A percentile compares a stretch with the other conserved stretches of the same genome.
Conservation (phyloP, 2,113 vertebrate species). For the Grallaria varia region DNA sequence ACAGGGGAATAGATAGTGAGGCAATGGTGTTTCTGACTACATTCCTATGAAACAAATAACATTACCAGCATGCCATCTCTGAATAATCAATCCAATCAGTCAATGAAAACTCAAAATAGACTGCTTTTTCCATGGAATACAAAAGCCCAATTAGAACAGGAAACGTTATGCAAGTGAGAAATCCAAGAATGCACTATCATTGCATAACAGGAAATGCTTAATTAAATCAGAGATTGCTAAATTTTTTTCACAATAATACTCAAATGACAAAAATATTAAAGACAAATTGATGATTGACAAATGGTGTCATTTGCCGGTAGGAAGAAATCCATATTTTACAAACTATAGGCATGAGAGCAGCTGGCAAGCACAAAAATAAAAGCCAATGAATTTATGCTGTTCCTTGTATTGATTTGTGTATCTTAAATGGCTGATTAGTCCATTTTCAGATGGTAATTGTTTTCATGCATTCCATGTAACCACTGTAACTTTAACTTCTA, state of each 20-base stretch:
- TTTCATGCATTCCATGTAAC: constrained; percentile 18
- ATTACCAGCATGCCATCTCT: constrained; percentile 54
- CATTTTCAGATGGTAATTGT: constrained; percentile 59
- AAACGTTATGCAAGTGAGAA: constrained; percentile 78
- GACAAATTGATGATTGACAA: constrained; percentile 77
- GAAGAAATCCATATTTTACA: constrained; percentile 68
- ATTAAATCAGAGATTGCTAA: constrained; percentile 76
- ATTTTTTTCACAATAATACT: constrained; percentile 77
- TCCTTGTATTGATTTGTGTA: constrained; percentile 68
- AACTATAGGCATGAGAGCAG: constrained; percentile 72
- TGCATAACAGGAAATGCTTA: constrained; percentile 80
- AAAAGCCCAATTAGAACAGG: constrained; percentile 79
- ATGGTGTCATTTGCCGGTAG: constrained; percentile 72
- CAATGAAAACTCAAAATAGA: constrained; percentile 69
- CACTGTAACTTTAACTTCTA: constrained; percentile 8
- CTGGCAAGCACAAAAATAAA: constrained; percentile 63
- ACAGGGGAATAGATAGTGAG: background rate
- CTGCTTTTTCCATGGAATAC: constrained; percentile 71
- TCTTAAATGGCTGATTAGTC: constrained; percentile 62
- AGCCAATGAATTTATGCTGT: constrained; percentile 51
- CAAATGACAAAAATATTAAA: constrained; percentile 79
- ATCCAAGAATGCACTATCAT: constrained; percentile 70
- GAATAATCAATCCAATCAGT: constrained; percentile 71
- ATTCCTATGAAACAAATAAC: constrained; percentile 56
- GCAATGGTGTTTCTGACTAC: constrained; percentile 1